Evolutionary conservation across 1,140 invertebrate genomes (phyloP).

Genomic region (Lamellibrachia luymesi): DNA sequence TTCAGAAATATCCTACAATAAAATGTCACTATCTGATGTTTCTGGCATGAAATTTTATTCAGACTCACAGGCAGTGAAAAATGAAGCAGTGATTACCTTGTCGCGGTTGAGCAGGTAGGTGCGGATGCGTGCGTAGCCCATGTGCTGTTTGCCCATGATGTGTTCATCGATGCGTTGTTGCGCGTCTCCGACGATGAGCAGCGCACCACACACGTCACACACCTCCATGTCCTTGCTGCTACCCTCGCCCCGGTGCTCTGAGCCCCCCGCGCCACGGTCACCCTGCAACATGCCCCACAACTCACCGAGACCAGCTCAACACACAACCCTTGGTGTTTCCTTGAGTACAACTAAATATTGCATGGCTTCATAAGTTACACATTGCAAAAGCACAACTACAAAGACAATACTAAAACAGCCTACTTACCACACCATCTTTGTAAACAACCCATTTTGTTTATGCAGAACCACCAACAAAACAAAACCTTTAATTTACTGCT

Average conservation of each 20-base stretch:
- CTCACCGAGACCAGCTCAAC: not conserved
- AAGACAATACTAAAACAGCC: not conserved
- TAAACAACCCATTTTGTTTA: not conserved
- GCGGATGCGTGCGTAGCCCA: conserved; percentile 78
- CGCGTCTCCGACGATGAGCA: conserved; percentile 94
- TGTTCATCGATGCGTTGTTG: conserved; percentile 97
- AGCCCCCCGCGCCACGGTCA: not conserved
- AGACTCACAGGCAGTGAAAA: conserved; percentile 14
- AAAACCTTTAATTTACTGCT: not conserved
- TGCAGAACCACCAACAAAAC: not conserved
- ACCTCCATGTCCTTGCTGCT: conserved; percentile 94
- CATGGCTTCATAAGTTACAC: too few species aligned
- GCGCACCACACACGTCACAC: conserved; percentile 96
- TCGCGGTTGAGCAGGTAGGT: conserved; percentile 58
- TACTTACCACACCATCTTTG: not conserved
- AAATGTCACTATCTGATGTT: not conserved
- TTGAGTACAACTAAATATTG: not conserved
- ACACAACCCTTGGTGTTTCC: not conserved
- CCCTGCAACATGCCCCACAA: not conserved
- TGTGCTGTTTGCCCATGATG: conserved; percentile 95
- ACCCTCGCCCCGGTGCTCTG: not conserved
- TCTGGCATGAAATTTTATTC: conserved; percentile 8
- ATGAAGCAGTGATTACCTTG: not conserved
- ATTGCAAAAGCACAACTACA: not conserved
- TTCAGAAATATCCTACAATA: not conserved